Conservation (phyloP, 2,797 vertebrate species). For the Choloepus didactylus region DNA sequence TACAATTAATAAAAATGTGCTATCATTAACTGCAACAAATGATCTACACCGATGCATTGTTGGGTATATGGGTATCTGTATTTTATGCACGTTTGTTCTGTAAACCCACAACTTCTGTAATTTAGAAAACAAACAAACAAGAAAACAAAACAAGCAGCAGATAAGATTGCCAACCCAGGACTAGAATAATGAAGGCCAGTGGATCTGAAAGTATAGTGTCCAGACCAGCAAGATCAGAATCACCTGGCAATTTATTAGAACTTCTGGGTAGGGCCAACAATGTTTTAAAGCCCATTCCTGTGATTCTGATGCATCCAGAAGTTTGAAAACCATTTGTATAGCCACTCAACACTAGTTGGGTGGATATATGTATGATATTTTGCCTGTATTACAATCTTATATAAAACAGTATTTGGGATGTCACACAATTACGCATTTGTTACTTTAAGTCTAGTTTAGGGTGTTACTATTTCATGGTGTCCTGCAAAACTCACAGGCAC, state of each 20-base stretch:
- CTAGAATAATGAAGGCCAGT: not conserved
- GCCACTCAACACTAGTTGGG: not conserved
- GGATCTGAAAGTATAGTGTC: not conserved
- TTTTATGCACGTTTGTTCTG: too few species aligned
- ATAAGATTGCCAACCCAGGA: not conserved
- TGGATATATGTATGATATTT: not conserved
- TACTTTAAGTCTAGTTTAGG: conserved; percentile 46
- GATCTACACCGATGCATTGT: too few species aligned
- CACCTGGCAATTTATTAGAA: not conserved
- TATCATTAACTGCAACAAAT: too few species aligned
- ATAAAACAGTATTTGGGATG: not conserved
- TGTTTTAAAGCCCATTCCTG: not conserved
- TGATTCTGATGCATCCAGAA: not conserved
- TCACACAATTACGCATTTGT: not conserved
- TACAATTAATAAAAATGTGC: too few species aligned
- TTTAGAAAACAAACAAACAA: too few species aligned
- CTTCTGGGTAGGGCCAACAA: not conserved
- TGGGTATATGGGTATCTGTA: too few species aligned
- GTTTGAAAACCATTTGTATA: not conserved
- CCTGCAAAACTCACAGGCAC: not conserved
- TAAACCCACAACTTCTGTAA: too few species aligned
- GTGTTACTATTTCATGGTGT: conserved; percentile 42
- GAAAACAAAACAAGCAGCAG: not conserved
- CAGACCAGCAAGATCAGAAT: not conserved
- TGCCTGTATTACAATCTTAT: not conserved